Conservation (phyloP, 2,113 vertebrate genomes). For the Percina caprodes region DNA sequence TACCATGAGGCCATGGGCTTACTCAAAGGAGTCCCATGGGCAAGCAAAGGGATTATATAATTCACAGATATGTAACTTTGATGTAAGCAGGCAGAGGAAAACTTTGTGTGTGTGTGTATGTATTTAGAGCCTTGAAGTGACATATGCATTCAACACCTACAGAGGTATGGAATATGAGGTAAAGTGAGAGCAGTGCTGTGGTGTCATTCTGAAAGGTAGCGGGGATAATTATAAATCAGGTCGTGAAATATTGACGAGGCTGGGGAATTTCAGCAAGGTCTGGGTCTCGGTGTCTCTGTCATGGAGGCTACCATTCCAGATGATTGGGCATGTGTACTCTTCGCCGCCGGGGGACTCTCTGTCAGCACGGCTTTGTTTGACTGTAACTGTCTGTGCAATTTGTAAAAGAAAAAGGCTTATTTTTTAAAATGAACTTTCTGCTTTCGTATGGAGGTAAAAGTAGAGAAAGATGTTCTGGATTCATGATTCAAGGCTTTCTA, state of each 20-base stretch:
- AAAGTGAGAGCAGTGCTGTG: not conserved
- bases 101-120: conserved; percentile 10
- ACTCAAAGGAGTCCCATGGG: conserved; percentile 50
- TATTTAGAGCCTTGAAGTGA: not conserved
- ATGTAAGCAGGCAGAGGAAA: conserved; percentile 44
- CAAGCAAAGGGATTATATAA: conserved; percentile 35
- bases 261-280: not conserved
- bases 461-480: conserved; percentile 19
- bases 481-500: not conserved
- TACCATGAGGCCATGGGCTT: conserved; percentile 49
- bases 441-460: not conserved
- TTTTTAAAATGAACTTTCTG: conserved; percentile 18
- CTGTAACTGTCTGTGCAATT: conserved; percentile 7
- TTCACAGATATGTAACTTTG: conserved; percentile 49
- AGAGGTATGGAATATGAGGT: conserved; percentile 4
- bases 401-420: conserved; percentile 19
- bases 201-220: not conserved
- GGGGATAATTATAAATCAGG: conserved; percentile 36
- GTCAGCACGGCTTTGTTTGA: conserved; percentile 22
- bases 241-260: conserved; percentile 54
- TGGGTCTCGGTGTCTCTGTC: conserved; percentile 4
- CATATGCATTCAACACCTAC: not conserved
- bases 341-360: conserved; percentile 1
- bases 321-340: not conserved
- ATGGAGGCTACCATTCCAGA: conserved; percentile 17